Percentiles rank a stretch among this genome's conserved stretches.
These are phyloP conservation scores for Drosophila paulistorum DNA, from an alignment of 1,140 invertebrate genomes.

Conservation along the genomic window DNA sequence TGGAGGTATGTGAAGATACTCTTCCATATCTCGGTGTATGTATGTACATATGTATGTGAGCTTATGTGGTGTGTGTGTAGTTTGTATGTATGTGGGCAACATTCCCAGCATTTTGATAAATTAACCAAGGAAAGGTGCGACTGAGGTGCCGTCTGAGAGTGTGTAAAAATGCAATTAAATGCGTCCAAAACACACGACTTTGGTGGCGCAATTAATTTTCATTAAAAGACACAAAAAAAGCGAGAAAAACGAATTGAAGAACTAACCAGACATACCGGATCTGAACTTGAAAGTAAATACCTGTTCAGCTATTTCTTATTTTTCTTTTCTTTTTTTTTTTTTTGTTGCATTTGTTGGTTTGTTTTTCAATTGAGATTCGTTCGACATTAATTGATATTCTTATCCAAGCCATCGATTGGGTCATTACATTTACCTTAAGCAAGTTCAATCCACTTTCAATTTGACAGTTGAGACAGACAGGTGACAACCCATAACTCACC, in stretches of 20 bases:
- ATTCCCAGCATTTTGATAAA: conserved; percentile 53
- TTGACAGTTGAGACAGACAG: conserved; percentile 82
- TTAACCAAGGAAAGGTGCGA: conserved; percentile 60
- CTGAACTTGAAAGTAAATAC: conserved; percentile 29
- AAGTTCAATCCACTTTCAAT: conserved; percentile 81
- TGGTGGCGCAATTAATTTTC: conserved; percentile 80
- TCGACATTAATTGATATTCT: conserved; percentile 82
- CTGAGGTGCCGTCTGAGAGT: conserved; percentile 49
- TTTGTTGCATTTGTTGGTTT: conserved; percentile 2
- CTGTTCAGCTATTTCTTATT: not conserved
- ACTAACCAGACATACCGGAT: conserved; percentile 35
- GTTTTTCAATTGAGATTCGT: conserved; percentile 12
- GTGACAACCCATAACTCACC: conserved; percentile 82
- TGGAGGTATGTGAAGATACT: conserved; percentile 21
- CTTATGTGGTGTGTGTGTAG: not conserved
- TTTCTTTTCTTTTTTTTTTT: not conserved
- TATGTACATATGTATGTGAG: conserved; percentile 17
- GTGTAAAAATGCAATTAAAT: conserved; percentile 75
- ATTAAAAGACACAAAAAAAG: conserved; percentile 56
- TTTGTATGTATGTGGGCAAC: conserved; percentile 31
- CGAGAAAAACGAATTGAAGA: conserved; percentile 15
- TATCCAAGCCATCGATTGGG: conserved; percentile 75
- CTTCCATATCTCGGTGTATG: conserved; percentile 16
- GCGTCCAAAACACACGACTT: conserved; percentile 77
- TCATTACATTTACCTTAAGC: conserved; percentile 28